Percentiles rank a stretch among this genome's conserved stretches.
These are phyloP conservation scores for Chrysocyon brachyurus DNA, from an alignment of 2,797 vertebrate genomes.

Conservation along the genomic window DNA sequence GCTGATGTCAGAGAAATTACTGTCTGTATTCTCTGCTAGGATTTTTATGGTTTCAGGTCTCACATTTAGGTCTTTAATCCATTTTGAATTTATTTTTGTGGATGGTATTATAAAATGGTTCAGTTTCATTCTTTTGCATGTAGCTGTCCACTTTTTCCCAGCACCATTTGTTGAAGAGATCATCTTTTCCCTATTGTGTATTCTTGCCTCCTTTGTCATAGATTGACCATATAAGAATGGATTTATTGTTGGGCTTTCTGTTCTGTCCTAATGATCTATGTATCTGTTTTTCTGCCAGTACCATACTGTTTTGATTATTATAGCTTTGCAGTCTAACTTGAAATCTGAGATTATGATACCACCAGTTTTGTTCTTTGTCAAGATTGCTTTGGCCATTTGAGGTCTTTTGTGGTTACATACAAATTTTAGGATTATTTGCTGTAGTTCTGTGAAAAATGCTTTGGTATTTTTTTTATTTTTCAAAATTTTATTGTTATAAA, in stretches of 20 bases:
- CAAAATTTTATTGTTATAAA: too few species aligned
- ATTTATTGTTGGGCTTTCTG: not conserved
- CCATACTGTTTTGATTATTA: not conserved
- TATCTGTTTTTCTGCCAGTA: not conserved
- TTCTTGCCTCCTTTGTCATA: not conserved
- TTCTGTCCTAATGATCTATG: not conserved
- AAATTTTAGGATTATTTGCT: not conserved
- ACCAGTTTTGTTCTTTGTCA: not conserved
- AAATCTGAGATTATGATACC: not conserved
- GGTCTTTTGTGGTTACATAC: not conserved
- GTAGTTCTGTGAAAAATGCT: not conserved
- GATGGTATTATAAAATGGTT: not conserved
- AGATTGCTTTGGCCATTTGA: not conserved
- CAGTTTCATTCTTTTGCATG: not conserved
- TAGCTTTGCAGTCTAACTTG: not conserved
- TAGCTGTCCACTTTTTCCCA: not conserved
- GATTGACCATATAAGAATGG: not conserved
- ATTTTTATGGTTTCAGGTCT: not conserved
- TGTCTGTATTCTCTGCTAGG: not conserved
- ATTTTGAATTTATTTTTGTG: not conserved
- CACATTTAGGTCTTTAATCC: not conserved
- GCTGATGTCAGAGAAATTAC: not conserved
- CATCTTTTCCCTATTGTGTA: not conserved
- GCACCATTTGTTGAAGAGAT: not conserved
- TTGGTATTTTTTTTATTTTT: not conserved